These are phyloP conservation scores for Poecilus cupreus DNA, from an alignment of 2,888 invertebrate genomes.

Conservation along the genomic window DNA sequence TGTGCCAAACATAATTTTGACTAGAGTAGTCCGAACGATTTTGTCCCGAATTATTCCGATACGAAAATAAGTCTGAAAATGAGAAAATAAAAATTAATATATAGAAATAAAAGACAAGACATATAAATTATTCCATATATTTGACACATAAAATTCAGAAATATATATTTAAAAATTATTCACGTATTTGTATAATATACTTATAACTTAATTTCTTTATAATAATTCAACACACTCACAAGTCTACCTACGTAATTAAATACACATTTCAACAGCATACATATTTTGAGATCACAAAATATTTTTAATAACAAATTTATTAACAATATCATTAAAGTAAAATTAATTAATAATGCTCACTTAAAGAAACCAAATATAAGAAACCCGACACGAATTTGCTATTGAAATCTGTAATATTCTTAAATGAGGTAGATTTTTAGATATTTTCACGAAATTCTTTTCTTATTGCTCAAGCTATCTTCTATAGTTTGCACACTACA, in stretches of 20 bases:
- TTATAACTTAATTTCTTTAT: slow-evolving; percentile 67
- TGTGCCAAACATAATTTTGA: not conserved
- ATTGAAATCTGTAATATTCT: slow-evolving; percentile 54
- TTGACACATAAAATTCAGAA: slow-evolving; percentile 74
- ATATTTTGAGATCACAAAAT: slow-evolving; percentile 74
- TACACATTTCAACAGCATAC: slow-evolving; percentile 70
- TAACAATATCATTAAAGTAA: slow-evolving; percentile 67
- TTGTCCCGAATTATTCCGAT: not conserved
- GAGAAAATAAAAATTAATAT: not conserved
- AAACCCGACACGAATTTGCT: slow-evolving; percentile 31
- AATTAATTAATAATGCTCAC: slow-evolving; percentile 55
- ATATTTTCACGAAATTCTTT: slow-evolving; percentile 5
- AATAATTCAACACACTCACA: slow-evolving; percentile 61
- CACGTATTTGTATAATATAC: slow-evolving; percentile 70
- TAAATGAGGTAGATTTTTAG: slow-evolving; percentile 60
- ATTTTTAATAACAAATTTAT: slow-evolving; percentile 71
- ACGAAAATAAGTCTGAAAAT: slow-evolving; percentile 15
- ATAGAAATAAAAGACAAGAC: not conserved
- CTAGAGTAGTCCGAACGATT: not conserved
- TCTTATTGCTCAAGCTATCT: slow-evolving; percentile 19
- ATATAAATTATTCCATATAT: slow-evolving; percentile 72
- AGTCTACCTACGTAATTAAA: slow-evolving; percentile 65
- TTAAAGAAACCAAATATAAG: slow-evolving; percentile 49
- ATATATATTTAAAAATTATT: slow-evolving; percentile 72
- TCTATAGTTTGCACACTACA: not conserved